Evolutionary conservation across 1,140 invertebrate genomes (phyloP), one percentile per base, ranked within the genome.

Genomic region (Drosophila elegans): DNA sequence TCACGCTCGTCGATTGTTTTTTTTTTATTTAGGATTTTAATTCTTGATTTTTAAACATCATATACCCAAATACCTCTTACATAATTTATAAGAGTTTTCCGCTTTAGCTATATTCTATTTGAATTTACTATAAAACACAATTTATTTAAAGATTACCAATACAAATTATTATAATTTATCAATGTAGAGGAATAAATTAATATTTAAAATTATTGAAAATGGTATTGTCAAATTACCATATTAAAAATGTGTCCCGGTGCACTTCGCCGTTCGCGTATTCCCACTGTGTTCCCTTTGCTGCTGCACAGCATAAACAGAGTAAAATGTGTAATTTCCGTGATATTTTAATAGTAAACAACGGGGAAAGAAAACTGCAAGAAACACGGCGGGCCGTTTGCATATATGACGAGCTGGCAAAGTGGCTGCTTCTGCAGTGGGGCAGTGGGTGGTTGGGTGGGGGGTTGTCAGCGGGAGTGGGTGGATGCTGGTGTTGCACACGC

Each of bases 241-340:
- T 21, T 21, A 21, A 21, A 21, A 1, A 21, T 21, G 45, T 62
- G 38, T 27, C n/a, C 3, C 13, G 36, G 52, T 41, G 25, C 9
- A 48, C 38, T 71, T 38, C 42, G 42, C 10, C 16, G 6, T 25
- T 67, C n/a, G 38, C 21, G 46, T 52, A 72, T 71, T 48, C 64
- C 49, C 67, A 34, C 11, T 46, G 45, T 51, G 46, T 36, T 77
- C 51, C 51, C 55, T 49, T 56, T 52, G 69, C 54, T 53, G 42
- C 71, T 67, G 80, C 79, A 79, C 72, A 71, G 84, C 80, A 88
- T 89, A 88, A 88, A 84, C 80, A 80, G 74, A 89, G 84, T 90
- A 90, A 89, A 89, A 89, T 90, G 84, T 89, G 84, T 90, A 89
- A 89, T 89, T 89, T 89, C 84, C 84, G 84, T 89, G 84, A 89